Base-by-base conservation (phyloP, 2,797 vertebrate species). In the Phalloptychus januarius region DNA sequence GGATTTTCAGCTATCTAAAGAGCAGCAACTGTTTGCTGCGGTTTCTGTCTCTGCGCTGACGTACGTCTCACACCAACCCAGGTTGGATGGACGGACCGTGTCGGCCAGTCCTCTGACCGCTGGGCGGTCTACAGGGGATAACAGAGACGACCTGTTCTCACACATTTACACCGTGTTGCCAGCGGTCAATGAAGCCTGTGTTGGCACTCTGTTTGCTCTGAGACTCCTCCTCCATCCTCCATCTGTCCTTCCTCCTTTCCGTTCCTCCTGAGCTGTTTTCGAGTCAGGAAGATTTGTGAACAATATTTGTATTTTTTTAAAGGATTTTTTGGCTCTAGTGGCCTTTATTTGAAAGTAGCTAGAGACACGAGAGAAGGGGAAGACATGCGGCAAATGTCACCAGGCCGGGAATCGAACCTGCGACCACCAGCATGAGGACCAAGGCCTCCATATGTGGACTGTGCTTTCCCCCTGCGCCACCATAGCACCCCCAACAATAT, bases 101-200 rank as follows among this genome's bases (percentile, higher is more conserved):
- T 54, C 5, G 80, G 75, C 89, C 87, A 80, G 85, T 77, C 74
- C 40, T 31, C 54, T 83, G 70, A 46, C 4, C 8, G 23, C 54
- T 70, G 58, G 25, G 79, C 82, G 78, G 80, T 71, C 72, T 77
- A 61, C 52, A 42, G 33, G 83, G 77, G 83, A 88, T 83, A 87
- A 93, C 92, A 91, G 86, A 93, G 85, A 76, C 54, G 79, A 86
- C 48, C 89, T 93, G 93, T 93, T 93, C 81, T 88, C 65, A 76
- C 84, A 78, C 83, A 75, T 48, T 33, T 82, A 76, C 80, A 82
- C 79, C 72, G 61, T 56, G 80, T 25, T 74, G 80, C 83, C 72
- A 75, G 54, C 38, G 50, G 74, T 94, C 89, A 93, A 94, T 89
- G 91, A 88, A 82, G 85, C 83, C 88, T 84, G 89, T 94, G 93